These are phyloP conservation scores for Holacanthus passer DNA, from an alignment of 2,113 vertebrate genomes.

Conservation along the genomic window DNA sequence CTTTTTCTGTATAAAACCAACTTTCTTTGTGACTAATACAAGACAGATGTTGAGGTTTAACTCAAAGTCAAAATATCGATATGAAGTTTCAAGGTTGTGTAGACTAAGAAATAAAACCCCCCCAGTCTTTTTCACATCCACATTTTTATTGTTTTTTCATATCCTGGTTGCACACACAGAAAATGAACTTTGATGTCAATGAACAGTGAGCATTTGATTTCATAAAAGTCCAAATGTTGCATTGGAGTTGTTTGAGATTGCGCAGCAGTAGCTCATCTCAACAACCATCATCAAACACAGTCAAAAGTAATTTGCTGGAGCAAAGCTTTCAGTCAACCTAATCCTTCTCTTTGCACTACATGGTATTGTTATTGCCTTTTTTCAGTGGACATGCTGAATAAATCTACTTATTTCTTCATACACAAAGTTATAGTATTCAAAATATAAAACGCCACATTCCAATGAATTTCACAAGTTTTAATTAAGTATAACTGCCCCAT, in stretches of 20 bases:
- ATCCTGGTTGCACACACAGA: slow-evolving; percentile 76
- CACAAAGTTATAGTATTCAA: slow-evolving; percentile 70
- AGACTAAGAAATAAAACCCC: slow-evolving; percentile 28
- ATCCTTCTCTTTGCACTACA: slow-evolving; percentile 45
- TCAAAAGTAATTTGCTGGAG: slow-evolving; percentile 36
- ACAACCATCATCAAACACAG: slow-evolving; percentile 46
- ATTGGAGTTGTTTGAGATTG: slow-evolving; percentile 54
- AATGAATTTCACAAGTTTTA: slow-evolving; percentile 77
- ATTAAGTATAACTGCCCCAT: slow-evolving; percentile 73
- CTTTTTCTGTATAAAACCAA: not conserved
- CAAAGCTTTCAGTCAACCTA: slow-evolving; percentile 51
- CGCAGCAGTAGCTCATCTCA: slow-evolving; percentile 49
- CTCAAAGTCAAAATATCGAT: not conserved
- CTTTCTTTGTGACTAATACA: not conserved
- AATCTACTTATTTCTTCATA: slow-evolving; percentile 54
- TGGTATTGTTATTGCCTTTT: slow-evolving; percentile 73
- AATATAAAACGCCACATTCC: slow-evolving; percentile 81
- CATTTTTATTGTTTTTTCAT: slow-evolving; percentile 65
- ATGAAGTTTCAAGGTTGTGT: not conserved
- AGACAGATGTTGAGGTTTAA: slow-evolving; percentile 8
- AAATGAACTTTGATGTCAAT: slow-evolving; percentile 68
- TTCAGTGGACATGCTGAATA: slow-evolving; percentile 73
- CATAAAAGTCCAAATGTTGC: slow-evolving; percentile 62
- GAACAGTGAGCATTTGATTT: slow-evolving; percentile 64
- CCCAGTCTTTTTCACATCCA: slow-evolving; percentile 69